These are phyloP conservation scores for Chironomus striatipennis DNA, from an alignment of 1,140 invertebrate genomes.

Conservation along the genomic window DNA sequence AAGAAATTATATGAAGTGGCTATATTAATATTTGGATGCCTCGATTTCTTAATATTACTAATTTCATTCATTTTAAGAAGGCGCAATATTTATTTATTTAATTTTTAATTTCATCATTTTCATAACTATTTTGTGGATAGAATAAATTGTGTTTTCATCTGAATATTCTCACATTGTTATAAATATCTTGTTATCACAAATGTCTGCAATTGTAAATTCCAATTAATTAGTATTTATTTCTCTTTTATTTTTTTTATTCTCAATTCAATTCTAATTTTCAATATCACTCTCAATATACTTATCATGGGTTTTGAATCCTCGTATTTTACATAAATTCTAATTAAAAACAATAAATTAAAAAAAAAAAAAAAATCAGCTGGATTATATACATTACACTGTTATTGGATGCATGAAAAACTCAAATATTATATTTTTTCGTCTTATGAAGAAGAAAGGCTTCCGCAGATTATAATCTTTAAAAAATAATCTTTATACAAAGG, in stretches of 20 bases:
- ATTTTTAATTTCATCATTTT: not conserved
- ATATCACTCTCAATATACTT: too few species aligned
- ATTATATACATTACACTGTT: not conserved
- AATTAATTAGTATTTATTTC: not conserved
- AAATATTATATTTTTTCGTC: not conserved
- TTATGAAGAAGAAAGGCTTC: too few species aligned
- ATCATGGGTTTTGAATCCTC: too few species aligned
- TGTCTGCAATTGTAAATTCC: constrained; percentile 21
- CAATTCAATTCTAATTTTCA: not conserved
- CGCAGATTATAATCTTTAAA: too few species aligned
- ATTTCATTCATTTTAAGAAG: not conserved
- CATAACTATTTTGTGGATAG: not conserved
- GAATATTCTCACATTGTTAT: not conserved
- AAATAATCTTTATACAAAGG: too few species aligned
- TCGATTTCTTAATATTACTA: not conserved
- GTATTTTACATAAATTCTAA: not conserved
- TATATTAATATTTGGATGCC: not conserved
- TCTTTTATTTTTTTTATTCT: not conserved
- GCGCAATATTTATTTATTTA: not conserved
- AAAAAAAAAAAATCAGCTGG: not conserved
- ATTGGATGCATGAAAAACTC: not conserved
- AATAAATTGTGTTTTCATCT: not conserved
- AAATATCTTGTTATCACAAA: not conserved
- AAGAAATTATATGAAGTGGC: too few species aligned
- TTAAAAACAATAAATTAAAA: too few species aligned